Evolutionary conservation across 37 sponge, comb jelly and placozoan species (phyloP).

Genomic region (Cladorhizidae sp.): DNA sequence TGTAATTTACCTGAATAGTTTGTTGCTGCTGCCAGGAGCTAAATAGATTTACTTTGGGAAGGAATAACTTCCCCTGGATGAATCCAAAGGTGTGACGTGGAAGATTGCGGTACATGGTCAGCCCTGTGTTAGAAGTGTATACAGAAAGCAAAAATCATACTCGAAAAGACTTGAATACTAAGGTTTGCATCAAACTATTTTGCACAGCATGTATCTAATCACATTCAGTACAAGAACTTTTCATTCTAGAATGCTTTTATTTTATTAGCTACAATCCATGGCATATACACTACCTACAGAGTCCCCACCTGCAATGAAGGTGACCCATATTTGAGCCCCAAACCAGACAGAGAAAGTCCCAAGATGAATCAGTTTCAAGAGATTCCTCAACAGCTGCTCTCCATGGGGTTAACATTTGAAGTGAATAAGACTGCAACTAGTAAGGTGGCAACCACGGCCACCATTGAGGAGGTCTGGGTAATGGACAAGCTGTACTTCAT

Average conservation of each 20-base stretch:
- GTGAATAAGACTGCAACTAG: slow-evolving; percentile 28
- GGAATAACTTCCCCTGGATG: slow-evolving; percentile 80
- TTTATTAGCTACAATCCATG: too few relatives aligned
- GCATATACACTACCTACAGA: too few relatives aligned
- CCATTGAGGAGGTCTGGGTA: slow-evolving; percentile 47
- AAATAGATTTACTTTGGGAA: slow-evolving; percentile 78
- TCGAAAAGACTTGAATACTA: too few relatives aligned
- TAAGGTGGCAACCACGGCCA: slow-evolving; percentile 48
- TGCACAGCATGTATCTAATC: too few relatives aligned
- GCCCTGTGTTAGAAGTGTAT: slow-evolving; percentile 30
- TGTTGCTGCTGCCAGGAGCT: slow-evolving; percentile 28
- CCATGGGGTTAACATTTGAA: slow-evolving; percentile 4
- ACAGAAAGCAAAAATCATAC: too few relatives aligned
- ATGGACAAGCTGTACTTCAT: slow-evolving; percentile 42
- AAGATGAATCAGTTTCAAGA: slow-evolving; percentile 34
- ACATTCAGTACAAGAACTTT: too few relatives aligned
- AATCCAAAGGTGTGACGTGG: slow-evolving; percentile 79
- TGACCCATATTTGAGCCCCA: slow-evolving; percentile 70
- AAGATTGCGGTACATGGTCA: slow-evolving; percentile 69
- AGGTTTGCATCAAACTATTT: too few relatives aligned
- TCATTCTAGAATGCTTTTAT: too few relatives aligned
- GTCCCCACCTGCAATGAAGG: slow-evolving; percentile 79
- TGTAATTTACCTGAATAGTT: slow-evolving; percentile 45
- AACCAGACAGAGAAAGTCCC: slow-evolving; percentile 38
- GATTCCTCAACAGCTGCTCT: background rate